Evolutionary conservation across 2,113 vertebrate genomes (phyloP), one percentile per base, ranked within the genome.

Genomic region (Oxyura jamaicensis): DNA sequence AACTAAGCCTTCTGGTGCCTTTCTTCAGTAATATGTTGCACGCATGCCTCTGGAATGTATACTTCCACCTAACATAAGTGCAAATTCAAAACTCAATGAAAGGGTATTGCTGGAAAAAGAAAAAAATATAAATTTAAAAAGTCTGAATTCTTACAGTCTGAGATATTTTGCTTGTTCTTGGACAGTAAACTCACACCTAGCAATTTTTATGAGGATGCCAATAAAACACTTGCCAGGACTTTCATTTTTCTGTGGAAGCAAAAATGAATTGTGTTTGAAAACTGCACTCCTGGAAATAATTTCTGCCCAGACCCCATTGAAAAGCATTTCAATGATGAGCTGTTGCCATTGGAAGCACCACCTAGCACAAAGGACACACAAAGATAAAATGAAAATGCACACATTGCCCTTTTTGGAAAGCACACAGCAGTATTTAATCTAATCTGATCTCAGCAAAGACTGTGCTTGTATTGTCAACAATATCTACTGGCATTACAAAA

Each of bases 381-480:
- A 82, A 26, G 69, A 77, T 65, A 94, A 91, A 96, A 91, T 75
- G 76, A 94, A 94, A 88, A 89, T 85, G 53, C 33, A 76, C 81
- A 26, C 29, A 46, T 3, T 75, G 46, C 72, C 62, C 42, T 55
- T 75, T 91, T 20, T 46, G 53, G 62, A 56, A 83, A 92, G 44
- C 72, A 53, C 50, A 66, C 75, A 86, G 55, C 59, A 62, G 12
- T 15, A 59, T 21, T 44, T 93, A 50, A 91, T 81, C 86, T 73
- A 11, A 92, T 73, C 77, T 63, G 35, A 66, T 71, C 56, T 69
- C 73, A 66, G 20, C 50, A 73, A 63, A 44, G 60, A 77, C n/a
- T 92, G 73, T 25, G 46, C 36, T 81, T 55, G 21, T 63, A 66
- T 78, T 67, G 62, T n/a, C 75, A 36, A 33, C 36, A 12, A 68